Conservation (phyloP, 2,888 invertebrate genomes). For the Bombyx huttoni region DNA sequence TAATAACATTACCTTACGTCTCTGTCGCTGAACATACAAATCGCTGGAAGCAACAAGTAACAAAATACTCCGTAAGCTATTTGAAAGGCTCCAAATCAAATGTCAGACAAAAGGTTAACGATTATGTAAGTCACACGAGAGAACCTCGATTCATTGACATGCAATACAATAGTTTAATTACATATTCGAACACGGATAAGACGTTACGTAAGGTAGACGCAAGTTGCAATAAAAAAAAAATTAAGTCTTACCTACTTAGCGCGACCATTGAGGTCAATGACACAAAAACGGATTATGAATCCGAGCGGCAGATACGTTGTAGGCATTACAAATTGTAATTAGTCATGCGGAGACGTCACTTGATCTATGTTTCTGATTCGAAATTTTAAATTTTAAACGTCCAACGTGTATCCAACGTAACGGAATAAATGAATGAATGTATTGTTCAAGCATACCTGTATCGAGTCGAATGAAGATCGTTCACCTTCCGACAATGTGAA, state of each 20-base stretch:
- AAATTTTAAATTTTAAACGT: constrained; percentile 24
- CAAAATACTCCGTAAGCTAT: constrained; percentile 21
- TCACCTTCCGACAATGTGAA: constrained; percentile 62
- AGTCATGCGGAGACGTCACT: constrained; percentile 31
- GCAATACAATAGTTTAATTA: constrained; percentile 53
- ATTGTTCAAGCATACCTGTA: constrained; percentile 56
- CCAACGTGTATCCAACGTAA: constrained; percentile 14
- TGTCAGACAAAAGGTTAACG: constrained; percentile 55
- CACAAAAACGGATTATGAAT: constrained; percentile 51
- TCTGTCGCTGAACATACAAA: constrained; percentile 18
- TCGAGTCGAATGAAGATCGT: constrained; percentile 53
- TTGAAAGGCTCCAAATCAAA: constrained; percentile 48
- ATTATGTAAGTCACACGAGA: constrained; percentile 42
- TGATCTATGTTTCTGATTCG: constrained; percentile 26
- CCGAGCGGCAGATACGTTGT: constrained; percentile 38
- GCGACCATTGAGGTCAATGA: constrained; percentile 52
- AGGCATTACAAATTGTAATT: constrained; percentile 46
- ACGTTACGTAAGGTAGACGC: constrained; percentile 41
- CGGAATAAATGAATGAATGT: constrained; percentile 22
- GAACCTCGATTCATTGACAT: constrained; percentile 29
- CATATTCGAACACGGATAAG: constrained; percentile 31
- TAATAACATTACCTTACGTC: constrained; percentile 12
- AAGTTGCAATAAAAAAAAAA: constrained; percentile 43
- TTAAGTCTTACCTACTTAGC: constrained; percentile 38
- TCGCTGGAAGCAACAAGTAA: constrained; percentile 37